Evolutionary conservation across 2,888 invertebrate genomes (phyloP), one percentile per base, ranked within the genome.

Genomic region (Phyllotreta striolata): DNA sequence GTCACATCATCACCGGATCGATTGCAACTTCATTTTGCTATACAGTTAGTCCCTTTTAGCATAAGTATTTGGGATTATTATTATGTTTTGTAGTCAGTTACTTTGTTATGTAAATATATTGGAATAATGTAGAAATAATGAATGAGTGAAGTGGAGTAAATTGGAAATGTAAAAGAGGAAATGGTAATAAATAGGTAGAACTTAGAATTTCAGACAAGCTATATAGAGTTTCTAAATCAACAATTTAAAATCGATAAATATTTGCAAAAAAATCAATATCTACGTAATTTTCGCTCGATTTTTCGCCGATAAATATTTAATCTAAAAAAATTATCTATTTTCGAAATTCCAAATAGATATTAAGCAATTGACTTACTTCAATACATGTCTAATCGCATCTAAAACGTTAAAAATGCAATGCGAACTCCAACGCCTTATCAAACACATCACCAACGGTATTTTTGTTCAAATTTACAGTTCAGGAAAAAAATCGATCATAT

Each of bases 391-490:
- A 9, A 24, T 12, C 8, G 41, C 39, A 55, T 13, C n/a, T 9
- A 41, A 43, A 40, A 38, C n/a, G 7, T 55, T 41, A 55, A 43
- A 55, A 35, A n/a, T 34, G 14, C 3, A 13, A 55, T 38, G 35
- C n/a, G 43, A 39, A 55, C 13, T 39, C 43, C 9, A 43, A 43
- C 35, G 41, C 55, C 12, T 55, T 43, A n/a, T 55, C 39, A 55
- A 55, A 39, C 43, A 55, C 55, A 55, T 55, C 34, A 55, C 55
- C 40, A n/a, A n/a, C n/a, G n/a, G n/a, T n/a, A n/a, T n/a, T n/a
- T n/a, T n/a, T n/a, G n/a, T n/a, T n/a, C n/a, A n/a, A n/a, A n/a
- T n/a, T n/a, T n/a, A n/a, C n/a, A n/a, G n/a, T n/a, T n/a, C n/a
- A n/a, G n/a, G n/a, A n/a, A n/a, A n/a, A n/a, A n/a, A n/a, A n/a